phyloP scores from a whole-genome alignment of 2,888 invertebrate species.

The Tachina lurida region DNA sequence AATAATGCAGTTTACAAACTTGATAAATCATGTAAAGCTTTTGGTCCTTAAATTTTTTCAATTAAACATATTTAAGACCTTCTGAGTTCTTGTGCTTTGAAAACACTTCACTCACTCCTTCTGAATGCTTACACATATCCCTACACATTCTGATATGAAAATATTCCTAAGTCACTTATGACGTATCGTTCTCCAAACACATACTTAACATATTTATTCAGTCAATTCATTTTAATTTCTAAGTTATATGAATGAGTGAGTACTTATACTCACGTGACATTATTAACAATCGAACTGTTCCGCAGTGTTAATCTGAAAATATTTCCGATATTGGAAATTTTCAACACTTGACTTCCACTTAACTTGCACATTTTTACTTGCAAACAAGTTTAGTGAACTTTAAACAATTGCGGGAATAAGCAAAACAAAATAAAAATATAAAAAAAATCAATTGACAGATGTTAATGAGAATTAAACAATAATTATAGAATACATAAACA shows the following conservation, averaged over 20 bases:
- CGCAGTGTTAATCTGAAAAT: background rate
- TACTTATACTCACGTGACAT: constrained; percentile 8
- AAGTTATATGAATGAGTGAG: background rate
- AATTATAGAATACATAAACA: constrained; percentile 41
- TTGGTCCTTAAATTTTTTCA: too few species aligned
- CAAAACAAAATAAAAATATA: too few species aligned
- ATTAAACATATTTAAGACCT: too few species aligned
- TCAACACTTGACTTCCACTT: constrained; percentile 9
- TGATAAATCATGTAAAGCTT: too few species aligned
- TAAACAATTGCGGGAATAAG: background rate
- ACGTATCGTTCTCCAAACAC: too few species aligned
- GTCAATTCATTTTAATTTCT: background rate
- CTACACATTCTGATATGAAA: too few species aligned
- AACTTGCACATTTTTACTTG: background rate
- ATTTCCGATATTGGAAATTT: constrained; percentile 22
- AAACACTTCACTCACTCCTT: too few species aligned
- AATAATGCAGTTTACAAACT: too few species aligned
- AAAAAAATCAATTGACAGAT: background rate
- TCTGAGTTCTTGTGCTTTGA: too few species aligned
- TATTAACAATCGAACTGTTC: background rate
- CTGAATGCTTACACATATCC: too few species aligned
- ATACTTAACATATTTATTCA: too few species aligned
- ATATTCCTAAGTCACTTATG: too few species aligned
- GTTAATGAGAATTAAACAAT: constrained; percentile 42
- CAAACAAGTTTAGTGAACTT: constrained; percentile 52